Base-by-base conservation (phyloP, 2,888 invertebrate genomes). In the Schizaphis graminum region DNA sequence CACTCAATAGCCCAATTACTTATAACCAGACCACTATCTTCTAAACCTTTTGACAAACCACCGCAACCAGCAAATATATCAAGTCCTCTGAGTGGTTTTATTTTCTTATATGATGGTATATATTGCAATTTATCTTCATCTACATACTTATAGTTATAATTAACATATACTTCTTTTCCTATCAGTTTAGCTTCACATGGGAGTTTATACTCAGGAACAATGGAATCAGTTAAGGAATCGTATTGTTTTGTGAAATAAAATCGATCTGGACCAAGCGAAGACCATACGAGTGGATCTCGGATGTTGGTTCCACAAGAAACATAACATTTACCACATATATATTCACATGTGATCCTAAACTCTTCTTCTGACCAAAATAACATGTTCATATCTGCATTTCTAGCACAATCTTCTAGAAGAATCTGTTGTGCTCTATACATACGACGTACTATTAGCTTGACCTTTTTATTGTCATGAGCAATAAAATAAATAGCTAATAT, bases 31-130 rank as follows among this genome's bases (percentile, higher is more conserved):
- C 97, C 98, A 11, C 98, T 96, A 95, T 97, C 97, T 95, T 97
- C 97, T 77, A 98, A 95, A 0, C 98, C 98, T 95, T 97, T 97
- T 0, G 98, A 98, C 87, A 98, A 96, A 44, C 98, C 98, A 86
- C 98, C 98, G 96, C 98, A 98, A 0, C 98, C 98, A 95, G 98
- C 98, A 96, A 98, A 98, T 56, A 98, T 97, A 95, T 98, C 98
- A 95, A 98, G 96, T 84, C 97, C 97, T 95, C 96, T 96, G 94
- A 98, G 95, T 56, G 97, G 97, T 93, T 67, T 49, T 3, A 94
- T 86, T 86, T 86, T 94, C 3, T 90, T 49, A 86, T 94, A 91
- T 5, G 61, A 85, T 47, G 94, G 90, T 61, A 94, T 91, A n/a
- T 53, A 91, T 49, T 94, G 94, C 5, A 86, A 10, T 91, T 91